Percentiles rank a stretch among this genome's conserved stretches.
These are phyloP conservation scores for Cremastinae sp. DNA, from an alignment of 2,888 invertebrate genomes.

Conservation along the genomic window DNA sequence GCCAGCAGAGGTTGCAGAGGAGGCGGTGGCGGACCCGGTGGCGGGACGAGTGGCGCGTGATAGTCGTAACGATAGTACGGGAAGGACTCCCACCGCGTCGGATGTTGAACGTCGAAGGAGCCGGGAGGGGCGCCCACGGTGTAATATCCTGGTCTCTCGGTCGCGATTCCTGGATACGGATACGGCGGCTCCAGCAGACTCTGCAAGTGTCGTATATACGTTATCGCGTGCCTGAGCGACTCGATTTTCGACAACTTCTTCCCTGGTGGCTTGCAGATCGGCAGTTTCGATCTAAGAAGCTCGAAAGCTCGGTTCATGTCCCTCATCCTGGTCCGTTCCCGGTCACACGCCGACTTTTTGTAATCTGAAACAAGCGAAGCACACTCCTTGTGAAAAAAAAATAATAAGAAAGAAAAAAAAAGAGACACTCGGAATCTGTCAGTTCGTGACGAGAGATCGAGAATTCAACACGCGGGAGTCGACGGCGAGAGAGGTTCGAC, in stretches of 20 bases:
- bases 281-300: constrained; percentile 87
- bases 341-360: constrained; percentile 91
- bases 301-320: constrained; percentile 94
- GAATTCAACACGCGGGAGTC: not conserved
- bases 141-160: constrained; percentile 70
- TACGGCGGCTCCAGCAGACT: constrained; percentile 81
- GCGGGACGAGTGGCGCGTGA: constrained; percentile 71
- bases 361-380: constrained; percentile 83
- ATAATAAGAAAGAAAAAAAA: not conserved
- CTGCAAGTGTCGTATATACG: constrained; percentile 88
- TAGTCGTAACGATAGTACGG: constrained; percentile 78
- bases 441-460: not conserved
- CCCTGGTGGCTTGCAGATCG: constrained; percentile 89
- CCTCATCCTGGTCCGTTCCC: constrained; percentile 91
- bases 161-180: constrained; percentile 67
- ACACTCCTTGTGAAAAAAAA: constrained; percentile 15
- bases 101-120: constrained; percentile 72
- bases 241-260: constrained; percentile 94
- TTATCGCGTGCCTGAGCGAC: constrained; percentile 89
- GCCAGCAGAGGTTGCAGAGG: constrained; percentile 65
- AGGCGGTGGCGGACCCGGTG: constrained; percentile 60
- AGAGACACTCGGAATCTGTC: not conserved
- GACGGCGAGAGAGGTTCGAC: not conserved
- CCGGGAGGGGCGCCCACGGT: constrained; percentile 54
- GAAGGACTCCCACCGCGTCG: constrained; percentile 76